phyloP scores from a whole-genome alignment of 2,797 vertebrate genomes.

The Jordanella pulchra region DNA sequence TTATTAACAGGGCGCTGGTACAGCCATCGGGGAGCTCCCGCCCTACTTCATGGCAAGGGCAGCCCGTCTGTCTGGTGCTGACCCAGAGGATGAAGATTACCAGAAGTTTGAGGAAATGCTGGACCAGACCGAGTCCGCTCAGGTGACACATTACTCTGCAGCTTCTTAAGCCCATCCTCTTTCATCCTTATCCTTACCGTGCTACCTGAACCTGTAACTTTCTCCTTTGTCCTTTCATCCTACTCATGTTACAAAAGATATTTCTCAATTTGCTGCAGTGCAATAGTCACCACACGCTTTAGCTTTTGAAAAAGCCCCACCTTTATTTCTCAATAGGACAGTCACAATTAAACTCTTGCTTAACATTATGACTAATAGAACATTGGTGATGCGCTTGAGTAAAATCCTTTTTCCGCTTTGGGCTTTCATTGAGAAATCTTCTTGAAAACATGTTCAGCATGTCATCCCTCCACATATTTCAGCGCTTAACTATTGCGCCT shows the following conservation, averaged over 20 bases:
- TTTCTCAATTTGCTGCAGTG: background rate
- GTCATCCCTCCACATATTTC: conserved; percentile 39
- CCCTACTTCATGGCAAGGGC: conserved; percentile 95
- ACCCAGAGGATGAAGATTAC: conserved; percentile 90
- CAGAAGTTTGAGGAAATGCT: conserved; percentile 86
- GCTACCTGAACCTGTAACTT: background rate
- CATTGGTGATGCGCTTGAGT: conserved; percentile 39
- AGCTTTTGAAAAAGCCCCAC: conserved; percentile 11
- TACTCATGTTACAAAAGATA: background rate
- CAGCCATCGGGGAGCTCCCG: conserved; percentile 90
- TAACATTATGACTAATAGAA: conserved; percentile 51
- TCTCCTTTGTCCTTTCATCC: background rate
- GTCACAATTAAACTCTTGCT: conserved; percentile 34
- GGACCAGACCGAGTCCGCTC: conserved; percentile 85
- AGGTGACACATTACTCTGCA: conserved; percentile 77
- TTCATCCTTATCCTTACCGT: background rate
- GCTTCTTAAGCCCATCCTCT: background rate
- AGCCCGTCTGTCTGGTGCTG: conserved; percentile 86
- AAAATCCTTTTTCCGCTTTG: conserved; percentile 44
- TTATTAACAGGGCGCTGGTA: conserved; percentile 86
- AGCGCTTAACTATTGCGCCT: conserved; percentile 36
- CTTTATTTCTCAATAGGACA: conserved; percentile 29
- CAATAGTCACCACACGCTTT: background rate
- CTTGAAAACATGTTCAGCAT: conserved; percentile 23
- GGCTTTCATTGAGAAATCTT: conserved; percentile 37